These are phyloP conservation scores for Cyrtonyx montezumae DNA, from an alignment of 2,113 vertebrate species.

Conservation along the genomic window DNA sequence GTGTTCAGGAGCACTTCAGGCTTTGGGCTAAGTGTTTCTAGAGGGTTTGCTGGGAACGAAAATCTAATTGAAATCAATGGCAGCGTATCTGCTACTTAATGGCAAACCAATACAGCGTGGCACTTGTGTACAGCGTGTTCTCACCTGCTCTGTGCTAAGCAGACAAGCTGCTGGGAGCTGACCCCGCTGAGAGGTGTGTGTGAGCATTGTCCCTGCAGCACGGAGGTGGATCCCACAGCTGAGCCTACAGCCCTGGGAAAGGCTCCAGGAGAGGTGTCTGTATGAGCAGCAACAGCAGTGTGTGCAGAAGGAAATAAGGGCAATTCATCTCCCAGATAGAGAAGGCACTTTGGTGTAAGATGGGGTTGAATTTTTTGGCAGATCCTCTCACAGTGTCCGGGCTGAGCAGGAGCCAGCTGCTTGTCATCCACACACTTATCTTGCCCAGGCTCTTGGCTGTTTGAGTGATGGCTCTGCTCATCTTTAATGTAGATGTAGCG, in stretches of 20 bases:
- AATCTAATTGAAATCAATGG: slow-evolving; percentile 51
- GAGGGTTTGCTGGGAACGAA: background rate
- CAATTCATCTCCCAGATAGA: background rate
- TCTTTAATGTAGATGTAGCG: background rate
- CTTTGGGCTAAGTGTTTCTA: slow-evolving; percentile 14
- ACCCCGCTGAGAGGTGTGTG: background rate
- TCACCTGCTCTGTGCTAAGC: slow-evolving; percentile 39
- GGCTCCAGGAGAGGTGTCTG: background rate
- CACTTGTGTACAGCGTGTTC: background rate
- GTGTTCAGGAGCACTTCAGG: slow-evolving; percentile 1
- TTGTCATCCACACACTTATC: background rate
- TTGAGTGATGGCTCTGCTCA: slow-evolving; percentile 23
- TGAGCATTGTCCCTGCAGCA: background rate
- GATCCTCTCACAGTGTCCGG: background rate
- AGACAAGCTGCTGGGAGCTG: background rate
- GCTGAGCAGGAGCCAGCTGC: slow-evolving; percentile 10
- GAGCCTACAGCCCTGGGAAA: accelerated
- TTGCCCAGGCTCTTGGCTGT: background rate
- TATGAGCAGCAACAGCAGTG: background rate
- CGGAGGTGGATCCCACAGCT: background rate
- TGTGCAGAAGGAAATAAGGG: background rate
- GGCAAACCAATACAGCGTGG: background rate
- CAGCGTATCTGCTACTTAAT: background rate
- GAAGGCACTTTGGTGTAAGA: background rate
- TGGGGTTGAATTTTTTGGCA: slow-evolving; percentile 11